Percentiles rank a stretch among this genome's conserved stretches.
These are phyloP conservation scores for Butorides virescens DNA, from an alignment of 2,113 vertebrate species.

Conservation along the genomic window DNA sequence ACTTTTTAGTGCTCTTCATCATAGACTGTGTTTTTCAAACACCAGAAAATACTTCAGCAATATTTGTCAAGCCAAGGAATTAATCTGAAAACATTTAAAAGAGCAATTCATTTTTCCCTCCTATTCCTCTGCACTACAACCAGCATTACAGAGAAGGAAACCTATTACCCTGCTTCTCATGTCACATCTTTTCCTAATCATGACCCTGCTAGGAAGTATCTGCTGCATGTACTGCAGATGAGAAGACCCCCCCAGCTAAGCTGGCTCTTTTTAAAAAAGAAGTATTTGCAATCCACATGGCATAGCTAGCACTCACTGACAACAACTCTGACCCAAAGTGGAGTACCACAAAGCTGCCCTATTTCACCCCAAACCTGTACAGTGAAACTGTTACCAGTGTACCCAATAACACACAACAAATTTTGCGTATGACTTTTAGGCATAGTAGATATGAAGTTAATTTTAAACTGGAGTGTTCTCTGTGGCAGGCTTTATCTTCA, in stretches of 20 bases:
- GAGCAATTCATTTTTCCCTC: background rate
- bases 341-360: background rate
- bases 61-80: background rate
- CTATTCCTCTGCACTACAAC: background rate
- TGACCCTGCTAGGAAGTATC: background rate
- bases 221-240: background rate
- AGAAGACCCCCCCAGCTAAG: background rate
- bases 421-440: background rate
- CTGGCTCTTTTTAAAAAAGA: background rate
- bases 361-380: background rate
- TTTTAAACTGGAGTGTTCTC: background rate
- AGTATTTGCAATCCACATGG: background rate
- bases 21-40: background rate
- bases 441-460: background rate
- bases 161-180: background rate
- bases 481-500: background rate
- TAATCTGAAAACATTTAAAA: background rate
- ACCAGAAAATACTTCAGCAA: background rate
- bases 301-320: background rate
- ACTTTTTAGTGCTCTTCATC: background rate
- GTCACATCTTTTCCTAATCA: background rate
- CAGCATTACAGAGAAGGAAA: background rate
- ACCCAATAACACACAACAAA: rapidly evolving
- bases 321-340: background rate
- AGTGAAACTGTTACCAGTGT: background rate